These are phyloP conservation scores for Danio aesculapii DNA, from an alignment of 2,797 vertebrate genomes.

Conservation along the genomic window DNA sequence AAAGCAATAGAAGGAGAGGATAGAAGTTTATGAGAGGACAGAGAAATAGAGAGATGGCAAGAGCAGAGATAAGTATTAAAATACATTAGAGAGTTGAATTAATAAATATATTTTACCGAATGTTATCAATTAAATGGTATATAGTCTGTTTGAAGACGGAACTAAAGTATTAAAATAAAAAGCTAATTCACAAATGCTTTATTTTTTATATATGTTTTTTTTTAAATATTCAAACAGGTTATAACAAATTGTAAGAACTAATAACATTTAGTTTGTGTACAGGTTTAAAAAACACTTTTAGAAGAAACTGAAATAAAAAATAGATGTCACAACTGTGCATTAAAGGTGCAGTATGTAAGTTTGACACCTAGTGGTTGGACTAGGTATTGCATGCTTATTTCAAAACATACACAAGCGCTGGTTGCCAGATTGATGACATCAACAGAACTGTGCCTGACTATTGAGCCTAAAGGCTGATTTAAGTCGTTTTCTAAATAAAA, in stretches of 20 bases:
- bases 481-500: no score
- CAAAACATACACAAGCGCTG: no score
- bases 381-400: no score
- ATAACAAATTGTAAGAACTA: background rate
- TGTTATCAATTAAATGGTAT: no score
- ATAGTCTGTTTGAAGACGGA: background rate
- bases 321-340: background rate
- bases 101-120: background rate
- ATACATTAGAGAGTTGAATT: background rate
- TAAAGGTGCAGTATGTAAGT: no score
- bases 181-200: background rate
- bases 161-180: background rate
- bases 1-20: slow-evolving; percentile 39
- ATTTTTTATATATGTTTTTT: background rate
- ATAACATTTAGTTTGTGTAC: background rate
- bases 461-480: no score
- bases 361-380: no score
- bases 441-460: no score
- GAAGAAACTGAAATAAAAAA: background rate
- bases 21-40: background rate
- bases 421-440: no score
- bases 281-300: background rate
- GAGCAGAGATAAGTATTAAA: background rate
- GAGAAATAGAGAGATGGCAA: background rate
- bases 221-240: background rate